Conservation (phyloP, 2,113 vertebrate species). For the Catharus fuscescens region DNA sequence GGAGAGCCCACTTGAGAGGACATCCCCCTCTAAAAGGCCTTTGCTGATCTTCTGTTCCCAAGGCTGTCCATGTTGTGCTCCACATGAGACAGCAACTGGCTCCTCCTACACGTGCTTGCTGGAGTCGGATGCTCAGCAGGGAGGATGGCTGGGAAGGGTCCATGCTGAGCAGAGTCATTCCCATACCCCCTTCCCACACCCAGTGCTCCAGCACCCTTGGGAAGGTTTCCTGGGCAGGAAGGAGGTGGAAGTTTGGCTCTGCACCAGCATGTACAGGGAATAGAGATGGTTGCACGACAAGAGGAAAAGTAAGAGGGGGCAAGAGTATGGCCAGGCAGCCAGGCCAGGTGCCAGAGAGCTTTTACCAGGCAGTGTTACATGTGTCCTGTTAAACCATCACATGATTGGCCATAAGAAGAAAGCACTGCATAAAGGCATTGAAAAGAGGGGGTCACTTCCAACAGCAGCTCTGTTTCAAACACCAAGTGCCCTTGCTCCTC, state of each 20-base stretch:
- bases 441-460: background rate
- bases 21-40: background rate
- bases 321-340: background rate
- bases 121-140: background rate
- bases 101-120: background rate
- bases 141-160: background rate
- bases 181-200: background rate
- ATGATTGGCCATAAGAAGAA: background rate
- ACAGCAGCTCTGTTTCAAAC: background rate
- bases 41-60: background rate
- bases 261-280: background rate
- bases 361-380: background rate
- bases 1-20: fast-evolving
- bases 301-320: background rate
- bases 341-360: background rate
- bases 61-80: background rate
- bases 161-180: background rate
- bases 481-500: background rate
- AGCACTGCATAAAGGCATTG: background rate
- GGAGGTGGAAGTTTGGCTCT: background rate
- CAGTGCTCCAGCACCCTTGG: fast-evolving
- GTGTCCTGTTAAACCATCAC: background rate
- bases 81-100: background rate
- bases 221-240: background rate
- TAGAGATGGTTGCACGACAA: fast-evolving